A percentile compares a stretch with the other conserved stretches of the same genome.
Evolutionary conservation across 2,888 invertebrate species (phyloP).

Genomic region (Hyposoter didymator): DNA sequence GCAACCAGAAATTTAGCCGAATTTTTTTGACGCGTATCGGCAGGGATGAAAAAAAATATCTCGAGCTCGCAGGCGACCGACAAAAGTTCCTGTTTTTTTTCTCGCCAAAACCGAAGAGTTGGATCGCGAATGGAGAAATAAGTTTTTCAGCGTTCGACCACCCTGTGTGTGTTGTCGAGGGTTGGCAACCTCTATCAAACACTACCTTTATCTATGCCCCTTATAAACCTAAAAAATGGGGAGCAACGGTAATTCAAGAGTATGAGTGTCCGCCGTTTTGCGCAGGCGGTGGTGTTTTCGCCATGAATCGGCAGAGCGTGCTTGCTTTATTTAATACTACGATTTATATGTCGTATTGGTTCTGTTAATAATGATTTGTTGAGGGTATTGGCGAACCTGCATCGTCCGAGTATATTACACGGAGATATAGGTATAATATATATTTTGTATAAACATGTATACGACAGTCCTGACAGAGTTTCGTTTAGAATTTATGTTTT

Average conservation of each 20-base stretch:
- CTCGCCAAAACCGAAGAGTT: slow-evolving; percentile 37
- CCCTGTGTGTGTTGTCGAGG: slow-evolving; percentile 23
- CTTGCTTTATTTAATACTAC: slow-evolving; percentile 73
- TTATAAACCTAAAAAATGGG: slow-evolving; percentile 77
- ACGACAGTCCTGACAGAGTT: slow-evolving; percentile 4
- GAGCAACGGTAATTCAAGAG: slow-evolving; percentile 73
- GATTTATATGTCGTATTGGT: slow-evolving; percentile 75
- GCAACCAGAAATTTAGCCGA: not conserved
- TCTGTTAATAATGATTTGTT: slow-evolving; percentile 75
- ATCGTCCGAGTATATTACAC: slow-evolving; percentile 21
- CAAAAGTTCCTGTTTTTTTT: slow-evolving; percentile 37
- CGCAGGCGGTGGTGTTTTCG: slow-evolving; percentile 42
- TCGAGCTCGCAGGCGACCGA: slow-evolving; percentile 45
- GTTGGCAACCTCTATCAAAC: slow-evolving; percentile 47
- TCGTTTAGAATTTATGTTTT: slow-evolving; percentile 41
- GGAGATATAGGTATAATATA: not conserved
- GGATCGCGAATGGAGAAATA: slow-evolving; percentile 41
- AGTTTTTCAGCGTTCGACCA: slow-evolving; percentile 45
- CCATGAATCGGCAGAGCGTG: slow-evolving; percentile 58
- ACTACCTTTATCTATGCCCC: slow-evolving; percentile 52
- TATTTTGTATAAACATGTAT: too few relatives aligned
- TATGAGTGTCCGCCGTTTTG: slow-evolving; percentile 34
- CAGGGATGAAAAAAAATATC: slow-evolving; percentile 34
- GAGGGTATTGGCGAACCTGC: slow-evolving; percentile 35
- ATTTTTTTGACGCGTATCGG: not conserved